Base-by-base conservation (phyloP, 1,140 invertebrate genomes). In the Pogonomyrmex barbatus region DNA sequence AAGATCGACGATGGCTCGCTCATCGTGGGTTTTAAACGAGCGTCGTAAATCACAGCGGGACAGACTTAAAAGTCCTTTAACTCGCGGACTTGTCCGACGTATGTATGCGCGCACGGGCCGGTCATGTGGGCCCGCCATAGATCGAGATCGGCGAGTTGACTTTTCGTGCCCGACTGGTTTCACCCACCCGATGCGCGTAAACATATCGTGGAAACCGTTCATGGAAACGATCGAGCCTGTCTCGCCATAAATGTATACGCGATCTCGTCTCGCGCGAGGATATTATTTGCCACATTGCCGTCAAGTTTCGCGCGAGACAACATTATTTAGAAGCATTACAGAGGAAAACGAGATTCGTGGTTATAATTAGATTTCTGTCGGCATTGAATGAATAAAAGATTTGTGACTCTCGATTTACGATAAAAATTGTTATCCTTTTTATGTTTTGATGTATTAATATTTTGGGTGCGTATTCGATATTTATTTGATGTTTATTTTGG, bases 101-200 rank as follows among this genome's bases (percentile, higher is more conserved):
- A 50, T 30, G 14, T 36, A 50, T 30, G 70, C 24, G 45, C 67
- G 30, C 39, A 6, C 30, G 39, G 62, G 12, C 56, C 68, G 62
- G 70, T 67, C 87, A 78, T 88, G 86, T 88, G 85, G 87, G 70
- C 85, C 68, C 75, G 39, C 54, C 77, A 68, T 71, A 88, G 73
- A 87, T 88, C 73, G 85, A 70, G 87, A 90, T 77, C 65, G 76
- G 70, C 65, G 50, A 39, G 30, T 45, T 65, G 67, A 45, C 56
- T 89, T 90, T 90, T 85, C 86, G 88, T 87, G 81, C 86, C 88
- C 54, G 86, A 78, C 81, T 68, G 70, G 76, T 79, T 81, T 82
- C 86, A 75, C 86, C 88, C 82, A 88, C 86, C 73, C 58, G 52
- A 24, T 42, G 62, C 54, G 50, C 56, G 39, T 81, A 75, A 87